Conservation (phyloP, 2,797 vertebrate genomes). For the Ctenochaetus hawaiiensis region DNA sequence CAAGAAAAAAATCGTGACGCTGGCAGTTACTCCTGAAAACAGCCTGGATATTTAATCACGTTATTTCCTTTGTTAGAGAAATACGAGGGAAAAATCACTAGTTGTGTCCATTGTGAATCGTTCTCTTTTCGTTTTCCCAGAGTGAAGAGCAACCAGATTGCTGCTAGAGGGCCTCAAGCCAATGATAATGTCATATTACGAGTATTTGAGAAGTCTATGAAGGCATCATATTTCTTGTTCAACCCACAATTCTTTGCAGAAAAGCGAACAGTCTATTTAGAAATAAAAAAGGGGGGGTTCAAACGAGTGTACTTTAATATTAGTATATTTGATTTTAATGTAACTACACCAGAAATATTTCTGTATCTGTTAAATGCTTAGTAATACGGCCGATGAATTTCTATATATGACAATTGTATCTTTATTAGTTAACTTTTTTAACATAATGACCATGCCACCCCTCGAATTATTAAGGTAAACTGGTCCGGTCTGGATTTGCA, state of each 20-base stretch:
- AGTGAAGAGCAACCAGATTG: accelerated
- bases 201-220: accelerated
- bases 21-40: accelerated
- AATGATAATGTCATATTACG: neutral
- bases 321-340: accelerated
- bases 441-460: neutral
- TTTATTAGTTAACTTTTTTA: too few species aligned
- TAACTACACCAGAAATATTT: accelerated
- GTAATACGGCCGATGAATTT: too few species aligned
- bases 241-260: constrained; percentile 77
- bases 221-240: constrained; percentile 22
- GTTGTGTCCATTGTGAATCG: accelerated
- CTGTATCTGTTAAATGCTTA: too few species aligned
- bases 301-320: neutral
- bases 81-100: accelerated
- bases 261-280: constrained; percentile 46
- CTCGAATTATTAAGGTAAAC: neutral
- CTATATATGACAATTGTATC: too few species aligned
- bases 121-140: accelerated
- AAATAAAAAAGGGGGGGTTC: accelerated
- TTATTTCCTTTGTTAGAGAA: accelerated
- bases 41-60: accelerated
- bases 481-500: constrained; percentile 19
- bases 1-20: accelerated
- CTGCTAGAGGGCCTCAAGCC: accelerated